Conservation (phyloP, 2,113 vertebrate species). For the Condylura cristata region DNA sequence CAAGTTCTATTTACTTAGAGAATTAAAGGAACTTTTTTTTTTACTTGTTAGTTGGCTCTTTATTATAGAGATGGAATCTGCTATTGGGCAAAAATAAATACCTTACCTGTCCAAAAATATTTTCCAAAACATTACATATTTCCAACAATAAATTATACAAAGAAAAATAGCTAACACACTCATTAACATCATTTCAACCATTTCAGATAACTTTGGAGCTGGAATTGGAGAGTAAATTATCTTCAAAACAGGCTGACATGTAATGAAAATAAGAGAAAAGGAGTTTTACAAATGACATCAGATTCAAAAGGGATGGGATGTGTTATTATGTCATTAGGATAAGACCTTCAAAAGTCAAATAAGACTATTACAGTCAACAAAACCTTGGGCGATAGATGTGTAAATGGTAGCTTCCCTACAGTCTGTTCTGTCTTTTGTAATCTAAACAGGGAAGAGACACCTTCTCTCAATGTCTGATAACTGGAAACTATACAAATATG, state of each 20-base stretch:
- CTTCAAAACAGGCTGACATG: not conserved
- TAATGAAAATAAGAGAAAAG: not conserved
- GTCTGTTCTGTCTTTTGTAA: too few relatives aligned
- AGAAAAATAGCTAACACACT: too few relatives aligned
- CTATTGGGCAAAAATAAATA: not conserved
- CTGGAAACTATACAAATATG: not conserved
- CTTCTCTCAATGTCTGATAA: not conserved
- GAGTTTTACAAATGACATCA: not conserved
- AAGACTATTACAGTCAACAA: too few relatives aligned
- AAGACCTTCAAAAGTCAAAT: not conserved
- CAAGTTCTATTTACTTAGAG: not conserved
- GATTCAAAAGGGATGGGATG: not conserved
- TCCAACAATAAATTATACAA: not conserved
- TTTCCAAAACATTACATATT: not conserved
- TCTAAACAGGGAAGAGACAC: too few relatives aligned
- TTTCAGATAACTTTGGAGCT: not conserved
- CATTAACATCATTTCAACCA: too few relatives aligned
- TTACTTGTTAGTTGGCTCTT: not conserved
- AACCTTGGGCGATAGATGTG: too few relatives aligned
- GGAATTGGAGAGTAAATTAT: not conserved
- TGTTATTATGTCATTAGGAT: not conserved
- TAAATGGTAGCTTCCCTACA: too few relatives aligned
- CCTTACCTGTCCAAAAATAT: not conserved
- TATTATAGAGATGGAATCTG: not conserved
- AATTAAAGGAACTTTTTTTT: not conserved